Evolutionary conservation across 1,140 invertebrate genomes (phyloP).

Genomic region (Euwallacea similis): DNA sequence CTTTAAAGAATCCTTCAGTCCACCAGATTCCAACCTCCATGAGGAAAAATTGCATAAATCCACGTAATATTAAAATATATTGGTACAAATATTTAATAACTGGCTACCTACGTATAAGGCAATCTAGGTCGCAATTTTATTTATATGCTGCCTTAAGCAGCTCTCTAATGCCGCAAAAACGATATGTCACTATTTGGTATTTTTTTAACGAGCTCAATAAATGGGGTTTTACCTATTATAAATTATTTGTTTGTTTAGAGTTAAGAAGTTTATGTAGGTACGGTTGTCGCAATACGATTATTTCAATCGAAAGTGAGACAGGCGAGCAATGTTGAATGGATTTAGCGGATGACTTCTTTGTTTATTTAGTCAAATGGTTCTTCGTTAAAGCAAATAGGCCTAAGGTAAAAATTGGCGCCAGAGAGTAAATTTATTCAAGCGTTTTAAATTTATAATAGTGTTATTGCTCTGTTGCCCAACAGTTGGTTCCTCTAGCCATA

Average conservation of each 20-base stretch:
- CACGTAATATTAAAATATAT: constrained; percentile 29
- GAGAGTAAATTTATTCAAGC: no score
- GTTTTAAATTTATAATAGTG: no score
- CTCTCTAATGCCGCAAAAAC: constrained; percentile 35
- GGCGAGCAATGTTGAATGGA: neutral
- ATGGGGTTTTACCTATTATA: constrained; percentile 23
- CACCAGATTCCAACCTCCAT: neutral
- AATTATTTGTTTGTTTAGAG: constrained; percentile 29
- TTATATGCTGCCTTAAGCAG: constrained; percentile 8
- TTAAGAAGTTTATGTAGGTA: neutral
- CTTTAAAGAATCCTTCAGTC: no score
- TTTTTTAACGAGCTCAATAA: constrained; percentile 26
- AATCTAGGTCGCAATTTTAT: constrained; percentile 28
- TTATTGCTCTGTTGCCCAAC: no score
- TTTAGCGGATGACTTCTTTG: neutral
- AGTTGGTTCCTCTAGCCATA: neutral
- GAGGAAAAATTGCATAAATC: constrained; percentile 25
- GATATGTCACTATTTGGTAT: constrained; percentile 31
- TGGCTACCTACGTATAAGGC: constrained; percentile 22
- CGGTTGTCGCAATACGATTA: constrained; percentile 10
- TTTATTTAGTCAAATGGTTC: no score
- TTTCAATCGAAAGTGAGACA: constrained; percentile 7
- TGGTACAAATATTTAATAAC: constrained; percentile 32
- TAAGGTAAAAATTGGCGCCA: no score
- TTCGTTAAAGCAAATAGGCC: no score